These are phyloP conservation scores for Apoderus coryli DNA, from an alignment of 2,888 invertebrate genomes.

Conservation along the genomic window DNA sequence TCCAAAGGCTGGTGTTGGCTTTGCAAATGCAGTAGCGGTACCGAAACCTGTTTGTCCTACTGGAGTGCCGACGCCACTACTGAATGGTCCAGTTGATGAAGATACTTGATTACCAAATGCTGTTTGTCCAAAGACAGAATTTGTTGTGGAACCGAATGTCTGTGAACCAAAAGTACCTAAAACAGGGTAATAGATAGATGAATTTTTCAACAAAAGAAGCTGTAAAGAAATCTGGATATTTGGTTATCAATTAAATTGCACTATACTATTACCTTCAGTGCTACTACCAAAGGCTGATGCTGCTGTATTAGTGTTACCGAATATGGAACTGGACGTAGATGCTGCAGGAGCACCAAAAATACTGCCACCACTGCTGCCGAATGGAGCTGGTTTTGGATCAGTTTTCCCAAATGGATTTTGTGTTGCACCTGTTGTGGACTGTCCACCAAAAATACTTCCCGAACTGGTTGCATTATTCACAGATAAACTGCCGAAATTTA, in stretches of 20 bases:
- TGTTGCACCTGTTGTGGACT: too few species aligned
- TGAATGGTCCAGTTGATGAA: conserved; percentile 27
- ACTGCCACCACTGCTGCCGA: too few species aligned
- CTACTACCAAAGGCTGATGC: conserved; percentile 7
- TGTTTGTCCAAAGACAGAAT: conserved; percentile 23
- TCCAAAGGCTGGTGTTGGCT: conserved; percentile 26
- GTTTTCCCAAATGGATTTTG: conserved; percentile 2
- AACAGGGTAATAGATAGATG: not conserved
- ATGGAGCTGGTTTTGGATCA: conserved; percentile 4
- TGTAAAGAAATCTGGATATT: too few species aligned
- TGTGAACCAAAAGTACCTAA: conserved; percentile 14
- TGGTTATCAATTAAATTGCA: not conserved
- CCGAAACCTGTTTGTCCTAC: conserved; percentile 34
- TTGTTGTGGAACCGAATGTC: conserved; percentile 12
- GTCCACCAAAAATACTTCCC: too few species aligned
- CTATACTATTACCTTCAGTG: conserved; percentile 5
- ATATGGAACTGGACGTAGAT: conserved; percentile 8
- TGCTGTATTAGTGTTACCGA: too few species aligned
- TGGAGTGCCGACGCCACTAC: conserved; percentile 23
- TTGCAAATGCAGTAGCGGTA: conserved; percentile 24
- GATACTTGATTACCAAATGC: conserved; percentile 20
- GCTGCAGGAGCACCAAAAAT: conserved; percentile 13
- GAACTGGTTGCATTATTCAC: too few species aligned
- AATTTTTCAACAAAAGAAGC: too few species aligned
- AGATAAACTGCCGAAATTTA: too few species aligned